Evolutionary conservation across 2,888 invertebrate genomes (phyloP).

Genomic region (Octonoba sinensis): DNA sequence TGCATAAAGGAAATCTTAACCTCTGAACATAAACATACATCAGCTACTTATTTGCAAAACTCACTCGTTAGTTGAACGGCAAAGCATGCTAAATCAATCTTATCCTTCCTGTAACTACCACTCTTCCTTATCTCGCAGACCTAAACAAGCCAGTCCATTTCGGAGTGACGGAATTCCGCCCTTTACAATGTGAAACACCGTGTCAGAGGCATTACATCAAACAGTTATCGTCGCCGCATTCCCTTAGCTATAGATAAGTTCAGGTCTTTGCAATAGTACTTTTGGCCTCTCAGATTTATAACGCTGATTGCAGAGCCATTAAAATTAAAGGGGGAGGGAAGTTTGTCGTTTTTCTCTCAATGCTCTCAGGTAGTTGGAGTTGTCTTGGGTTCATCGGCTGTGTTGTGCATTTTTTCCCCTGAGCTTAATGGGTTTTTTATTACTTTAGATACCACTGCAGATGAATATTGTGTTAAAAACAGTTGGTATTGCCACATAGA

Average conservation of each 20-base stretch:
- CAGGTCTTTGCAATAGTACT: constrained; percentile 29
- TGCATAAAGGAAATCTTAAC: not conserved
- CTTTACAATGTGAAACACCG: constrained; percentile 51
- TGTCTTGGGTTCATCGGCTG: too few relatives aligned
- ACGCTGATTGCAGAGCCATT: constrained; percentile 53
- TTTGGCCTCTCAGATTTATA: constrained; percentile 41
- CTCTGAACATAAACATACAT: not conserved
- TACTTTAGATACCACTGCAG: too few relatives aligned
- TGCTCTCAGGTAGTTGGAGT: too few relatives aligned
- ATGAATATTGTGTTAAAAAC: too few relatives aligned
- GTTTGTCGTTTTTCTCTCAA: too few relatives aligned
- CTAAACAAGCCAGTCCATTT: constrained; percentile 9
- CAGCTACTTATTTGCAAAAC: constrained; percentile 23
- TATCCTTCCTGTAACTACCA: constrained; percentile 17
- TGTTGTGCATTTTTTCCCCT: too few relatives aligned
- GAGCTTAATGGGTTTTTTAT: too few relatives aligned
- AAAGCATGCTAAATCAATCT: constrained; percentile 25
- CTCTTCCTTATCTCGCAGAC: constrained; percentile 28
- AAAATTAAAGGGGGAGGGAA: constrained; percentile 38
- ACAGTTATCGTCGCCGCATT: constrained; percentile 29
- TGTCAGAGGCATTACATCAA: constrained; percentile 55
- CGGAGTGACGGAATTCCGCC: constrained; percentile 26
- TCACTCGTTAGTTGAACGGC: constrained; percentile 26
- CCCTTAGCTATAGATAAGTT: constrained; percentile 23
- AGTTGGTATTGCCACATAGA: too few relatives aligned